Percentiles rank a stretch among this genome's conserved stretches.
Conservation (phyloP, 1,140 invertebrate genomes). For the Amphibalanus amphitrite region DNA sequence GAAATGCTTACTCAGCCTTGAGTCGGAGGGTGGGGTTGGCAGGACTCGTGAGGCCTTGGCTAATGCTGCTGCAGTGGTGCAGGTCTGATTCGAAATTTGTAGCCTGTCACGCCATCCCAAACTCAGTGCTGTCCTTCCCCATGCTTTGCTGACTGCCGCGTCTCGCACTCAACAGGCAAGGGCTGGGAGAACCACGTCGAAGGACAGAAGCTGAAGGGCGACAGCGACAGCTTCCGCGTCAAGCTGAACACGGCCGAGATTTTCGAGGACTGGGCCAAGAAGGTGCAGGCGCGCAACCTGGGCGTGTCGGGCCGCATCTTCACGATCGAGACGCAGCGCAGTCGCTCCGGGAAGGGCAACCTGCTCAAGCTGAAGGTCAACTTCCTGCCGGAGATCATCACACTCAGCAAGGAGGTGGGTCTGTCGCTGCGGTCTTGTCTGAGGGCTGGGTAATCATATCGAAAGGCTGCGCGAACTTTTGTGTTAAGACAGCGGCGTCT, state of each 20-base stretch:
- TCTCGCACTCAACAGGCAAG: constrained; percentile 48
- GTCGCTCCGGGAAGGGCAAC: constrained; percentile 65
- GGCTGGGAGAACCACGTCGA: constrained; percentile 99
- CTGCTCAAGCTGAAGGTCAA: constrained; percentile 88
- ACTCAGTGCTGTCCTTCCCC: too few relatives aligned
- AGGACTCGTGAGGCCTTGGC: too few relatives aligned
- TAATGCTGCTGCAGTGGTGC: too few relatives aligned
- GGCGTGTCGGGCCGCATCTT: constrained; percentile 89
- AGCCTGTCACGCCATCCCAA: too few relatives aligned
- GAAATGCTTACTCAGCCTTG: too few relatives aligned
- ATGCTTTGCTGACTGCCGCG: too few relatives aligned
- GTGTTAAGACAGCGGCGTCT: too few relatives aligned
- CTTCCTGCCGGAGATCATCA: constrained; percentile 96
- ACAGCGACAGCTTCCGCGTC: constrained; percentile 89
- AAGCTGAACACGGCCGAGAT: constrained; percentile 92
- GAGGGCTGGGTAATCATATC: too few relatives aligned
- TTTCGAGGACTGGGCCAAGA: constrained; percentile 93
- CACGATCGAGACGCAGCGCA: constrained; percentile 64
- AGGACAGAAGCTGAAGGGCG: constrained; percentile 91
- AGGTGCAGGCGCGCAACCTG: constrained; percentile 84
- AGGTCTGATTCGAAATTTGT: too few relatives aligned
- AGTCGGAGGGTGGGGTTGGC: too few relatives aligned
- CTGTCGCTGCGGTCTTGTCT: too few relatives aligned
- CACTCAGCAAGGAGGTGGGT: constrained; percentile 78
- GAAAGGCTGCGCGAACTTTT: too few relatives aligned